Base-by-base conservation (phyloP, 2,888 invertebrate species). In the Smittia sp. region DNA sequence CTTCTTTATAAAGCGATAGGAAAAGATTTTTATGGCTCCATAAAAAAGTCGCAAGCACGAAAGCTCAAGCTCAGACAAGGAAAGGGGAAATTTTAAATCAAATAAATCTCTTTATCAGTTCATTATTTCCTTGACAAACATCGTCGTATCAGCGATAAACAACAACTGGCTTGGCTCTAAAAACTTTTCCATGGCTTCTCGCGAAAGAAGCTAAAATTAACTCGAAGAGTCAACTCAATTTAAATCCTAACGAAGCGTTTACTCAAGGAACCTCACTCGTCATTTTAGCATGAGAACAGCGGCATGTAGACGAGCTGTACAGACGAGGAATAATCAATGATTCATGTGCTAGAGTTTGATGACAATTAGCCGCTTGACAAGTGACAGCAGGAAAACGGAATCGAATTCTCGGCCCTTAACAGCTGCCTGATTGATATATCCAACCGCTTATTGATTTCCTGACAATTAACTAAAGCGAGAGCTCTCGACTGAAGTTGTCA, bases 71-170 rank as follows among this genome's bases (percentile, higher is more conserved):
- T 13, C 46, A 15, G 46, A 46, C 46, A 46, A 15, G 46, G 4
- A 46, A 46, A n/a, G 18, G 20, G 20, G 41, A 46, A 66, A 68
- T 22, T 70, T 70, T 18, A 70, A 70, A 70, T 70, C 70, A 54
- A 70, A 70, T 70, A 70, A 70, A 70, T 70, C 70, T 70, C 25
- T 58, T 70, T 58, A 70, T 70, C 70, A 70, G 70, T 41, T 70
- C 54, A 70, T 70, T 70, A 70, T 65, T 65, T 46, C n/a, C 32
- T 46, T 13, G 15, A 46, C 46, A 46, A 46, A 15, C 46, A 46
- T 46, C 46, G 2, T 46, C 46, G 15, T 46, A 46, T 46, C 46
- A 46, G 11, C 24, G 58, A 58, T 46, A 46, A 46, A 46, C 15
- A 46, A n/a, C 46, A 46, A 46, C 46, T 46, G 46, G 3, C 46